Base-by-base conservation (phyloP, 2,888 invertebrate species). In the Caenorhabditis afra region DNA sequence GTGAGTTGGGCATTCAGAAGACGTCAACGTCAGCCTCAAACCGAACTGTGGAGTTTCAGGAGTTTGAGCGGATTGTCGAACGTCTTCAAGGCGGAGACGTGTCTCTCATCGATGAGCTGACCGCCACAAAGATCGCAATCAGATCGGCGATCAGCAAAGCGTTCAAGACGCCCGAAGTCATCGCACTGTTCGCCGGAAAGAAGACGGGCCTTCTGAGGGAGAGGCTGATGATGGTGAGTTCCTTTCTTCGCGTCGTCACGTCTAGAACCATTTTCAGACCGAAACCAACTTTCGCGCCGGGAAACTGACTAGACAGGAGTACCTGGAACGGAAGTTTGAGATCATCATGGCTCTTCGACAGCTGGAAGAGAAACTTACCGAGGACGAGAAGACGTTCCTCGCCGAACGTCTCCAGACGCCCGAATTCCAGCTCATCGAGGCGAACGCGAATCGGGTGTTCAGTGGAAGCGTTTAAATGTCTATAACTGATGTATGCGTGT, bases 121-220 rank as follows among this genome's bases (percentile, higher is more conserved):
- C 80, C 11, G 78, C 81, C 0, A 76, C 83, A 3, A 81, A 80
- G 68, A 59, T 83, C 20, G 94, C 94, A 3, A 94, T 94, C 35
- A 93, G 93, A 91, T 94, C 94, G 81, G 94, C 94, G 11, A 94
- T 94, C 61, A 93, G 94, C 78, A 92, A 93, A 86, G 94, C 94
- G 1, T 94, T 94, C 89, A 93, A 93, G 90, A 94, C 94, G 1
- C 94, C 94, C 5, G 94, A 94, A 90, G 93, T 94, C 1, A 94
- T 94, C 47, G 91, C 93, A 86, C 92, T 94, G 91, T 94, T 94
- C 92, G 94, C 94, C 1, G 93, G 93, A 87, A 93, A 93, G 83
- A 94, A 94, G 88, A 93, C 94, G 1, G 92, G 92, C 52, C 93
- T 93, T 86, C 91, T 94, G 61, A 90, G 94, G 70, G 92, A 93